Base-by-base conservation (phyloP, 2,888 invertebrate genomes). In the Cheilosia vernalis region DNA sequence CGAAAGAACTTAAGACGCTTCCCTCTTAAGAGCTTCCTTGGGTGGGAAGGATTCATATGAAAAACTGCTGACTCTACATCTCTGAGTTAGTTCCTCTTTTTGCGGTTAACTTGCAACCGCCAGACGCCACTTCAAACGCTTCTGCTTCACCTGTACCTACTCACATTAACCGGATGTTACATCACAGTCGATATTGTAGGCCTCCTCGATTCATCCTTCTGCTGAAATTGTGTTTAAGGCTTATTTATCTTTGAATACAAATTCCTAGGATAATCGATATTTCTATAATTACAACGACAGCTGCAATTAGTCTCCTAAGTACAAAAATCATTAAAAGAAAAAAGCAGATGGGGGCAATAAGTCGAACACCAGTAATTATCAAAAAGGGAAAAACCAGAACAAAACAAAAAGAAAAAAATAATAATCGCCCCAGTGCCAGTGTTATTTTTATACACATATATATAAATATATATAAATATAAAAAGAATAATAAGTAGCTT, bases 401-500 rank as follows among this genome's bases (percentile, higher is more conserved):
- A 53, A 55, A 55, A 61, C 0, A n/a, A 49, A 67, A 74, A 81
- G 6, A 30, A 24, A 40, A 40, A 66, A 47, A 55, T 58, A 73
- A 80, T 44, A 66, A 67, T 67, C 74, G 51, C 60, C 47, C 24
- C 27, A 37, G 53, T 24, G 17, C 19, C 27, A 37, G 60, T 19
- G 30, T 27, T 80, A 47, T 72, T 30, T 76, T 33, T 10, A 0
- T 37, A 37, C 13, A 13, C 13, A 51, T 27, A 64, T 6, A 30
- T 17, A 19, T 10, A 47, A 24, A 49, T 30, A 55, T 9, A 5
- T 17, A 21, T 7, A 7, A 40, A 53, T 30, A 77, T 10, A 55
- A 80, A 61, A 69, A 55, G 55, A 70, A 64, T 76, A 76, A 81
- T 76, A 42, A 81, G 81, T 58, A 76, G 76, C 81, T 76, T 76